These are phyloP conservation scores for Gorsachius magnificus DNA, from an alignment of 2,797 vertebrate species.

Conservation along the genomic window DNA sequence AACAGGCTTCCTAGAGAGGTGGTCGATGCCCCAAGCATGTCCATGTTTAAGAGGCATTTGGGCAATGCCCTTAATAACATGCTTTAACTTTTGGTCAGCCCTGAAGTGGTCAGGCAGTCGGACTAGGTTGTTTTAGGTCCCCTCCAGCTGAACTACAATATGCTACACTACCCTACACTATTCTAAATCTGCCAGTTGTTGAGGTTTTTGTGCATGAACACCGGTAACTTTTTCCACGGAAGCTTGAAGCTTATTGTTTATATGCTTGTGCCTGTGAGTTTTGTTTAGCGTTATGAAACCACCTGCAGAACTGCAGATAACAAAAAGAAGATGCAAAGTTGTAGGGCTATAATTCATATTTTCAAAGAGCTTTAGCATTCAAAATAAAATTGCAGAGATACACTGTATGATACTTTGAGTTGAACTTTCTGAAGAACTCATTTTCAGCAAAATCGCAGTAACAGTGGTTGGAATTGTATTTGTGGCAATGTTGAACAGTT, in stretches of 20 bases:
- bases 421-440: neutral
- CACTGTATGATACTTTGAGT: neutral
- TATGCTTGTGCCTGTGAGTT: neutral
- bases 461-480: neutral
- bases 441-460: neutral
- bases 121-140: rapidly evolving
- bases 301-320: neutral
- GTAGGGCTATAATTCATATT: neutral
- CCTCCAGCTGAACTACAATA: neutral
- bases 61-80: neutral
- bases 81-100: neutral
- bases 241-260: neutral
- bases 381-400: neutral
- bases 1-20: neutral
- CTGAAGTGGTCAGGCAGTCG: neutral
- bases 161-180: too few species aligned
- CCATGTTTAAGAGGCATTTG: neutral
- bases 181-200: neutral
- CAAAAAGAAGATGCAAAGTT: neutral
- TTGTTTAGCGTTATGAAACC: neutral
- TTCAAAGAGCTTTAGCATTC: neutral
- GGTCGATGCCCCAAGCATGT: neutral
- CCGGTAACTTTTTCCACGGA: neutral
- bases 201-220: neutral
- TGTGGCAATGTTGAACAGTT: neutral